Percentiles rank a stretch among this genome's conserved stretches.
These are phyloP conservation scores for Portunus trituberculatus DNA, from an alignment of 1,140 invertebrate genomes.

Conservation along the genomic window DNA sequence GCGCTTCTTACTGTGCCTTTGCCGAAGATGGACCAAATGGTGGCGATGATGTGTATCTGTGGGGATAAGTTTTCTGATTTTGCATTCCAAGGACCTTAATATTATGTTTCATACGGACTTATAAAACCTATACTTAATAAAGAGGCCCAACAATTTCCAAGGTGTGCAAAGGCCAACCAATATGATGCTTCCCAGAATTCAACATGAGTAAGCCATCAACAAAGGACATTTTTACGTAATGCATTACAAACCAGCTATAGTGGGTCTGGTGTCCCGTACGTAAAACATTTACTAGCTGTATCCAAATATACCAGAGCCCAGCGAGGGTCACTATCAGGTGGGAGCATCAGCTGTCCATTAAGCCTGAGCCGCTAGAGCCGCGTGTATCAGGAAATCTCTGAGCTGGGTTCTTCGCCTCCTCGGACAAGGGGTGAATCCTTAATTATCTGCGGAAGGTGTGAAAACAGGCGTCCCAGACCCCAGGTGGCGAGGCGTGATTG, in stretches of 20 bases:
- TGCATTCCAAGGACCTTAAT: too few species aligned
- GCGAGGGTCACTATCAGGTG: background rate
- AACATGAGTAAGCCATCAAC: background rate
- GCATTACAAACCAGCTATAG: background rate
- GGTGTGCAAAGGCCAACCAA: too few species aligned
- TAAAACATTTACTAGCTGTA: background rate
- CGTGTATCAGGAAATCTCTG: constrained; percentile 31
- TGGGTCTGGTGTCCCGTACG: background rate
- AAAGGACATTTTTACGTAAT: background rate
- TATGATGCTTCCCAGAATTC: too few species aligned
- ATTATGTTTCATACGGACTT: too few species aligned
- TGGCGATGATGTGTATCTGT: too few species aligned
- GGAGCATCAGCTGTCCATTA: background rate
- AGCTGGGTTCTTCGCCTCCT: background rate
- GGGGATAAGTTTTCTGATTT: too few species aligned
- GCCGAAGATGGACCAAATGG: too few species aligned
- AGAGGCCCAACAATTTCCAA: too few species aligned
- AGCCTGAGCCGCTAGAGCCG: background rate
- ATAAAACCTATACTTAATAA: too few species aligned
- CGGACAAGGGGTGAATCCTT: constrained; percentile 73
- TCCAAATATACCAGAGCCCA: background rate
- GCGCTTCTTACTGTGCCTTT: too few species aligned
- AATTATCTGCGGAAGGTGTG: constrained; percentile 72
- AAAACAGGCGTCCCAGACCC: constrained; percentile 66
- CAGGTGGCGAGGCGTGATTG: constrained; percentile 68